phyloP scores from a whole-genome alignment of 2,888 invertebrate species.

The Hypercompe scribonia region DNA sequence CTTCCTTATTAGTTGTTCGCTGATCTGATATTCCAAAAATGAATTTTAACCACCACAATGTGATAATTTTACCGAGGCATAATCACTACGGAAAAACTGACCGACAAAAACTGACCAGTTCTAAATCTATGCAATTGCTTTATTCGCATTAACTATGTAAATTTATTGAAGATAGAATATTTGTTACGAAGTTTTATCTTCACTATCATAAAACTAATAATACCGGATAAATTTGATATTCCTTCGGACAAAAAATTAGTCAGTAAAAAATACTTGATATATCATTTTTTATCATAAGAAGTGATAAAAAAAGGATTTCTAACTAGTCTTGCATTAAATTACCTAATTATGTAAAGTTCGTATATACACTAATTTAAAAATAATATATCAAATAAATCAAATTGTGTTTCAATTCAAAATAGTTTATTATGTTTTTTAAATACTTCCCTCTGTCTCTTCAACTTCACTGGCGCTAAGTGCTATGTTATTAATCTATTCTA shows the following conservation, averaged over 20 bases:
- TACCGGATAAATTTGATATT: background rate
- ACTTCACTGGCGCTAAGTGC: background rate
- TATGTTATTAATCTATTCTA: background rate
- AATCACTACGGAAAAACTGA: background rate
- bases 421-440: background rate
- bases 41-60: background rate
- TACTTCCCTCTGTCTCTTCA: background rate
- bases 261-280: too few relatives aligned
- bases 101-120: background rate
- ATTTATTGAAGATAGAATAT: background rate
- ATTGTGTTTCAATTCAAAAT: background rate
- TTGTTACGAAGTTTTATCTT: background rate
- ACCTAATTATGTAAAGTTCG: background rate
- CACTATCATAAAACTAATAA: background rate
- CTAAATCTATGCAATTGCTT: background rate
- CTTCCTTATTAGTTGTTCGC: too few relatives aligned
- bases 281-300: too few relatives aligned
- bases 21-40: too few relatives aligned
- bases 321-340: background rate
- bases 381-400: conserved; percentile 8
- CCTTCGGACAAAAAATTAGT: background rate
- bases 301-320: too few relatives aligned
- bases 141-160: background rate
- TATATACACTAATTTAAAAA: conserved; percentile 3
- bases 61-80: background rate